Evolutionary conservation across 1,140 invertebrate genomes (phyloP).

Genomic region (Drosophila hydei): DNA sequence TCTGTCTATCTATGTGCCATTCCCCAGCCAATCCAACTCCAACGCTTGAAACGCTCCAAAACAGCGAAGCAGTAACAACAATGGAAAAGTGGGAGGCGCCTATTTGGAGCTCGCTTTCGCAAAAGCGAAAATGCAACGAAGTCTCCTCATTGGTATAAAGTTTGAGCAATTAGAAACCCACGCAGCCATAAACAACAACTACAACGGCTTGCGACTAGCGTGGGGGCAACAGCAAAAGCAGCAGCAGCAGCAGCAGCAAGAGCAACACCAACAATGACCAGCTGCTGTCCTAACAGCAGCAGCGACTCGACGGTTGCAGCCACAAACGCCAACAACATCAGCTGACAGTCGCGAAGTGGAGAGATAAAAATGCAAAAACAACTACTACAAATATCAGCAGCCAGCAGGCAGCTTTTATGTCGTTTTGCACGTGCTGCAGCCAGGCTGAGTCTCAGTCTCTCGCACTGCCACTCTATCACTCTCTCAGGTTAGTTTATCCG

Average conservation of each 20-base stretch:
- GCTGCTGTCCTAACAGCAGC: slow-evolving; percentile 12
- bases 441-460: slow-evolving; percentile 22
- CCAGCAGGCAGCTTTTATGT: slow-evolving; percentile 50
- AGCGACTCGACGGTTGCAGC: slow-evolving; percentile 33
- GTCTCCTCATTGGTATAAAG: slow-evolving; percentile 80
- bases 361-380: slow-evolving; percentile 56
- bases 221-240: slow-evolving; percentile 32
- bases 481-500: slow-evolving; percentile 56
- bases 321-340: slow-evolving; percentile 40
- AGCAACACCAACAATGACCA: slow-evolving; percentile 9
- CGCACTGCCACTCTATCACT: slow-evolving; percentile 19
- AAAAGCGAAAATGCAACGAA: slow-evolving; percentile 77
- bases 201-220: slow-evolving; percentile 39
- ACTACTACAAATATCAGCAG: slow-evolving; percentile 46
- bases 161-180: slow-evolving; percentile 83
- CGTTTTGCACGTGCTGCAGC: slow-evolving; percentile 67
- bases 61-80: slow-evolving; percentile 37
- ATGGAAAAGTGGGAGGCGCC: slow-evolving; percentile 78
- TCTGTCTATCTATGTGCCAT: not conserved
- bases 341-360: slow-evolving; percentile 49
- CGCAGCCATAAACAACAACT: slow-evolving; percentile 81
- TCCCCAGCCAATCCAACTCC: slow-evolving; percentile 28
- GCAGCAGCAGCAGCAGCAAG: slow-evolving; percentile 1
- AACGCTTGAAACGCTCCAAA: slow-evolving; percentile 24
- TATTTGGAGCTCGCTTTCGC: slow-evolving; percentile 70